These are phyloP conservation scores for Neodontobutis hainanensis DNA, from an alignment of 2,113 vertebrate genomes.

Conservation along the genomic window DNA sequence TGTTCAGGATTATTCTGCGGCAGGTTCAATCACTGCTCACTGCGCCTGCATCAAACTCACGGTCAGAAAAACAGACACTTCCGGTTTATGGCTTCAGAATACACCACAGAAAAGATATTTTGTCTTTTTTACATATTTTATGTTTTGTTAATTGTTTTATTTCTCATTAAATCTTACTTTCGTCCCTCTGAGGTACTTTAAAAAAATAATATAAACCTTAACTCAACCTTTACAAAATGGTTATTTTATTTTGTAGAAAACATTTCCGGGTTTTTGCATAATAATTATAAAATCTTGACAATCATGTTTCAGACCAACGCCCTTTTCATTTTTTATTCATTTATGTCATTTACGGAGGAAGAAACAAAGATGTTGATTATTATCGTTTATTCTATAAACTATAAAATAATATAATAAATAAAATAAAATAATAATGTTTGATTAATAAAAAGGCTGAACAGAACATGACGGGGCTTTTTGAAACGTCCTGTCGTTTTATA, in stretches of 20 bases:
- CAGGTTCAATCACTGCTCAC: slow-evolving; percentile 1
- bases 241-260: background rate
- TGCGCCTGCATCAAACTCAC: background rate
- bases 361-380: background rate
- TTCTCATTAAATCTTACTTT: too few species aligned
- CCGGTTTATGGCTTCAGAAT: background rate
- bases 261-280: background rate
- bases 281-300: background rate
- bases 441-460: too few species aligned
- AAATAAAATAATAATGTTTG: too few species aligned
- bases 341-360: background rate
- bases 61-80: background rate
- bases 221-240: too few species aligned
- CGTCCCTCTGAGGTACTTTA: too few species aligned
- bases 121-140: background rate
- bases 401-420: too few species aligned
- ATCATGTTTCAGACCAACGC: slow-evolving; percentile 6
- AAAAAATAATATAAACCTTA: too few species aligned
- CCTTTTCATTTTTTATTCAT: background rate
- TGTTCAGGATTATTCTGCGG: slow-evolving; percentile 10
- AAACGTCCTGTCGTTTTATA: too few species aligned
- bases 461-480: too few species aligned
- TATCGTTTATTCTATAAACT: too few species aligned
- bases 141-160: too few species aligned
- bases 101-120: background rate